A percentile compares a stretch with the other conserved stretches of the same genome.
phyloP scores from a whole-genome alignment of 2,888 invertebrate species.

The Thysanoteuthis rhombus region DNA sequence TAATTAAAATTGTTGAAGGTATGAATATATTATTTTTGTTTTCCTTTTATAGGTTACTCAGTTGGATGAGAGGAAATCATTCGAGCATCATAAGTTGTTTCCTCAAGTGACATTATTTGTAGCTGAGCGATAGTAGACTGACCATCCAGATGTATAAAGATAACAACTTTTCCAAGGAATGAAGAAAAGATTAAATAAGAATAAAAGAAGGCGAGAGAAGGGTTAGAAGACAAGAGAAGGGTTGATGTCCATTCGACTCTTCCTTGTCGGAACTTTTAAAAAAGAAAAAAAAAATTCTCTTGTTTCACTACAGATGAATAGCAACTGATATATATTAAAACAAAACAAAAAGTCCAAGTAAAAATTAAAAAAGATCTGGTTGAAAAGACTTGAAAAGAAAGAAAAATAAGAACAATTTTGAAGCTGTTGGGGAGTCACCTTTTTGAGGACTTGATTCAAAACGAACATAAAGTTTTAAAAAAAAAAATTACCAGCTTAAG shows the following conservation, averaged over 20 bases:
- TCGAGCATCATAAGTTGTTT: conserved; percentile 85
- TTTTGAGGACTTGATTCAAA: background rate
- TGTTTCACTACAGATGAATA: background rate
- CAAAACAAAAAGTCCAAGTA: background rate
- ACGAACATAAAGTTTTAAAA: background rate
- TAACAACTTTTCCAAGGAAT: background rate
- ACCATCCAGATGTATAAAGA: background rate
- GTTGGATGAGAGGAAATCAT: conserved; percentile 79
- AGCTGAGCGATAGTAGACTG: conserved; percentile 74
- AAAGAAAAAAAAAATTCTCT: background rate
- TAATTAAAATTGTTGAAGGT: too few species aligned
- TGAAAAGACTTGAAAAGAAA: background rate
- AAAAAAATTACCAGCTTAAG: background rate
- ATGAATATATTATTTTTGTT: background rate
- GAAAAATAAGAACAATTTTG: background rate
- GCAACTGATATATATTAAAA: background rate
- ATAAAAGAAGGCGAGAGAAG: background rate
- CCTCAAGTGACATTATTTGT: conserved; percentile 94
- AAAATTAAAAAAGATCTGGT: background rate
- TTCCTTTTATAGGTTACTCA: conserved; percentile 77
- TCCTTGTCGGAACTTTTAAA: background rate
- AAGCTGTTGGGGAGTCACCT: background rate
- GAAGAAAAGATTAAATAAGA: background rate
- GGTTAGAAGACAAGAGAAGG: too few species aligned
- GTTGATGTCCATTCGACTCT: background rate